Evolutionary conservation across 2,888 invertebrate genomes (phyloP), one percentile per base, ranked within the genome.

Genomic region (Amphipoea oculea): DNA sequence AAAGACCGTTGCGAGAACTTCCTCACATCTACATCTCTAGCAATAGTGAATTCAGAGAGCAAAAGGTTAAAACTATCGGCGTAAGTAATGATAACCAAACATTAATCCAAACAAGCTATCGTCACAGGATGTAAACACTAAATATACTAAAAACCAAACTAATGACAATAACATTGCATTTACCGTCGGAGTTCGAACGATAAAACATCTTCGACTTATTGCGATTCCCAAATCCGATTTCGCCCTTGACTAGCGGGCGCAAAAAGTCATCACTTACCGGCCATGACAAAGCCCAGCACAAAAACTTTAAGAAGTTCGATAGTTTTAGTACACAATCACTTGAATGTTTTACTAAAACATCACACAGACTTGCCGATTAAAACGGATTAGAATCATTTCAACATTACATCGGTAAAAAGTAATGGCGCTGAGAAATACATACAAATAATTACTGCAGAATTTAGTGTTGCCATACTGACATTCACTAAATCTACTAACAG

Each of bases 251-350:
- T 96, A 96, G 94, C 95, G 96, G 96, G 96, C 96, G 96, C 96
- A 95, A 96, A 97, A 97, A 97, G 96, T 97, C 97, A 96, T 96
- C 97, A 98, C 98, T 98, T 98, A 98, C 98, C 98, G 98, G 98
- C 98, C 98, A 98, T 98, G 98, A 98, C 98, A 98, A 97, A 97
- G 95, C 96, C 97, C 96, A 96, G 97, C 97, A 96, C 96, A 95
- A 96, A 94, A 96, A 96, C 96, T 96, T 94, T 95, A 95, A 94
- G 95, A 95, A 96, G 96, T 96, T 96, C 94, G 89, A 96, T 95
- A 96, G 96, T 97, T 95, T 95, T 94, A 95, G 90, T 93, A 94
- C 97, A 97, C 97, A 96, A 96, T 95, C 96, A 96, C 96, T 95
- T 93, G 90, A 95, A 92, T 94, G 95, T 95, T 95, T 95, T 94